Percentiles rank a stretch among this genome's conserved stretches.
Conservation (phyloP, 2,888 invertebrate species). For the Creontiades dilutus region DNA sequence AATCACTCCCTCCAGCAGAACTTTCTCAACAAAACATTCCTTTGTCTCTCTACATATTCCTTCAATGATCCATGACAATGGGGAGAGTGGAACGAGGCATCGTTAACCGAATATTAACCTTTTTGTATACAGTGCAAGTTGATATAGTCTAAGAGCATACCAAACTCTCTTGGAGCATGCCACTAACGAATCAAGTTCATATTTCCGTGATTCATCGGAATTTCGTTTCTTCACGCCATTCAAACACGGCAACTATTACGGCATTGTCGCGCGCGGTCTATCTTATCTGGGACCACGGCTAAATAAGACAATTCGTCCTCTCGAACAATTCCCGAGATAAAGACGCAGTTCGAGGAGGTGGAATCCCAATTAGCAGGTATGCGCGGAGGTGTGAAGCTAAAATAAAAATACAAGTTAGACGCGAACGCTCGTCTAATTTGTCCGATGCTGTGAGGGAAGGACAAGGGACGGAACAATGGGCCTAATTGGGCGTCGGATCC, state of each 20-base stretch:
- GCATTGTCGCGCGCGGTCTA: not conserved
- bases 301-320: conserved; percentile 22
- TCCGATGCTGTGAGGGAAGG: not conserved
- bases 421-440: conserved; percentile 33
- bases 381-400: conserved; percentile 27
- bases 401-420: not conserved
- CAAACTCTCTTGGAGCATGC: too few species aligned
- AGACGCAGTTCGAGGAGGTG: conserved; percentile 27
- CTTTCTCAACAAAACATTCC: too few species aligned
- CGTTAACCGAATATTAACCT: too few species aligned
- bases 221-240: not conserved
- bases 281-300: not conserved
- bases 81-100: too few species aligned
- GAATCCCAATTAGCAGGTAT: conserved; percentile 51
- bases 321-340: conserved; percentile 40
- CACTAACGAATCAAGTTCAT: too few species aligned
- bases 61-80: too few species aligned
- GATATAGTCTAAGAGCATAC: too few species aligned
- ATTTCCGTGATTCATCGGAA: too few species aligned
- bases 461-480: conserved; percentile 32
- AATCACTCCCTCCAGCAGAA: too few species aligned
- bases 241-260: not conserved
- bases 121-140: too few species aligned
- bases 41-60: too few species aligned
- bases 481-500: conserved; percentile 45